These are phyloP conservation scores for Chalcis sispes DNA, from an alignment of 2,888 invertebrate species.

Conservation along the genomic window DNA sequence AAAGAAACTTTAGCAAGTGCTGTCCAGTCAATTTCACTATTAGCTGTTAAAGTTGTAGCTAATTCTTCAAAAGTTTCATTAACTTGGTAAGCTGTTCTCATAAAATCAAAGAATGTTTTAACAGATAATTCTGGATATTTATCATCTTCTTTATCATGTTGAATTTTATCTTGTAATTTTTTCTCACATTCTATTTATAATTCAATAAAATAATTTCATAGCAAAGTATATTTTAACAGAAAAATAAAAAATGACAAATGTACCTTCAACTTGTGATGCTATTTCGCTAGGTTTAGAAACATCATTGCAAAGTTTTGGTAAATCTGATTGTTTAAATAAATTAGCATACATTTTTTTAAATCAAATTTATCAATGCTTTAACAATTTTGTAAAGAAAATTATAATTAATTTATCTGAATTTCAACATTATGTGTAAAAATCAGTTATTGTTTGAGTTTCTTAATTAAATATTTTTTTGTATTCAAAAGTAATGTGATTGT, in stretches of 20 bases:
- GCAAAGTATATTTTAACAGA: neutral
- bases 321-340: conserved; percentile 53
- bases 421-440: neutral
- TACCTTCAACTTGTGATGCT: conserved; percentile 37
- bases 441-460: neutral
- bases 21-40: conserved; percentile 77
- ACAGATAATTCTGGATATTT: conserved; percentile 80
- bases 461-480: neutral
- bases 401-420: neutral
- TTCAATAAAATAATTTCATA: conserved; percentile 6
- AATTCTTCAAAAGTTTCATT: conserved; percentile 77
- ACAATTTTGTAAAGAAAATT: neutral
- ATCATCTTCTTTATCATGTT: conserved; percentile 32
- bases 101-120: conserved; percentile 84
- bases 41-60: conserved; percentile 67
- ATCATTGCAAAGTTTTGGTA: conserved; percentile 51
- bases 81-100: conserved; percentile 85
- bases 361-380: neutral
- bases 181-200: conserved; percentile 1
- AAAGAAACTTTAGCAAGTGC: conserved; percentile 76
- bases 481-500: conserved; percentile 7
- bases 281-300: conserved; percentile 35
- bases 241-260: conserved; percentile 9
- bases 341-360: conserved; percentile 49
- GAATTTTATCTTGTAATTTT: conserved; percentile 23